These are phyloP conservation scores for Capromys pilorides DNA, from an alignment of 2,797 vertebrate species.

Conservation along the genomic window DNA sequence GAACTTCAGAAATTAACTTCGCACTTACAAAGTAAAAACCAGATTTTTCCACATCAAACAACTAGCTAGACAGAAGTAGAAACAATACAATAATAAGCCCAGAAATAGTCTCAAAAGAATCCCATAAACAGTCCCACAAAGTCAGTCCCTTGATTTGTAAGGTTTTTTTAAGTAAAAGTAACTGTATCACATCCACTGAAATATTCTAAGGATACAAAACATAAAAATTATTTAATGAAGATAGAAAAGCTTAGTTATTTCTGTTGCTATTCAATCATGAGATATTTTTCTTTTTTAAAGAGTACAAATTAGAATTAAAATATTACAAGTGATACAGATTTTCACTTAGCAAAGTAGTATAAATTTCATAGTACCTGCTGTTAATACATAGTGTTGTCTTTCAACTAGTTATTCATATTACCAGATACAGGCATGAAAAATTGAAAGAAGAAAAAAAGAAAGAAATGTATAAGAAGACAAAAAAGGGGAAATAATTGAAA, in stretches of 20 bases:
- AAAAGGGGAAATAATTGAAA: too few relatives aligned
- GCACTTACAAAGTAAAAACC: background rate
- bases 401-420: too few relatives aligned
- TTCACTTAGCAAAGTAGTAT: too few relatives aligned
- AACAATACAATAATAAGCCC: background rate
- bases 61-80: background rate
- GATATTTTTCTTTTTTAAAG: background rate
- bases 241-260: background rate
- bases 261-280: background rate
- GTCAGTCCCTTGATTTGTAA: background rate
- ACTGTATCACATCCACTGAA: background rate
- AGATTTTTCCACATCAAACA: background rate
- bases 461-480: too few relatives aligned
- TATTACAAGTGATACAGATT: too few relatives aligned
- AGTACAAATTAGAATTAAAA: too few relatives aligned
- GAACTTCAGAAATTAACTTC: background rate
- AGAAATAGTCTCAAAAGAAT: background rate
- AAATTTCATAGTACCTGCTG: too few relatives aligned
- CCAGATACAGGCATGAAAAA: too few relatives aligned
- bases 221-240: background rate
- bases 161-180: background rate
- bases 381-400: too few relatives aligned
- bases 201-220: conserved; percentile 7
- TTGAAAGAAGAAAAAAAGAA: too few relatives aligned
- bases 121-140: background rate